Conservation (phyloP, 2,888 invertebrate species). For the Plagodis dolabraria region DNA sequence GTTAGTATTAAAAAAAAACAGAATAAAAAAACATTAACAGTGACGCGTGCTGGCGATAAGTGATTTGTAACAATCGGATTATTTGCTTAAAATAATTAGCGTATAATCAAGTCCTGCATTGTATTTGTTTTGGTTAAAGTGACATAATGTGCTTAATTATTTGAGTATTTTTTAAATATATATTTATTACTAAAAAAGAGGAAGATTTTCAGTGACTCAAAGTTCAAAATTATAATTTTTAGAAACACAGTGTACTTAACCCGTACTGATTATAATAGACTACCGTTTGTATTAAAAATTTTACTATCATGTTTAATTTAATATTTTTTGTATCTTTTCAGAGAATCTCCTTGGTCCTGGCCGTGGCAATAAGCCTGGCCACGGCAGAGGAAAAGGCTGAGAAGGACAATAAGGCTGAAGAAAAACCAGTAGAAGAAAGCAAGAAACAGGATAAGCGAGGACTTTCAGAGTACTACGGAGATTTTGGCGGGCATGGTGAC, state of each 20-base stretch:
- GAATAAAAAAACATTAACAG: constrained; percentile 41
- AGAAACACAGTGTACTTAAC: too few species aligned
- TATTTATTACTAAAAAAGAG: too few species aligned
- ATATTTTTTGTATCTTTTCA: constrained; percentile 51
- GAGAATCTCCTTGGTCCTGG: constrained; percentile 80
- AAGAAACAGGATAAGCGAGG: constrained; percentile 86
- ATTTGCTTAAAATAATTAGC: neutral
- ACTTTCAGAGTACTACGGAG: constrained; percentile 78
- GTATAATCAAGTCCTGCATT: constrained; percentile 27
- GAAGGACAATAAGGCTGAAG: constrained; percentile 72
- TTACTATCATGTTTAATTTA: neutral
- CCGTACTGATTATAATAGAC: neutral
- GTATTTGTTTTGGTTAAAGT: constrained; percentile 13
- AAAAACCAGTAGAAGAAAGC: constrained; percentile 68
- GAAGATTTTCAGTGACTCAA: too few species aligned
- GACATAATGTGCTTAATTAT: neutral
- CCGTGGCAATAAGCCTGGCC: constrained; percentile 82
- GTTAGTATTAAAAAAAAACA: constrained; percentile 62
- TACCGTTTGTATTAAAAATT: neutral
- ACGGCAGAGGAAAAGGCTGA: constrained; percentile 83
- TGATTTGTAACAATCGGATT: constrained; percentile 25
- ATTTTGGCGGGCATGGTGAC: constrained; percentile 58
- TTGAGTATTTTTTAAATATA: too few species aligned
- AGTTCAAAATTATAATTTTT: too few species aligned
- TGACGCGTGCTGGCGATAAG: constrained; percentile 31